These are phyloP conservation scores for Echinarachnius parma DNA, from an alignment of 53 echinoderm and acorn worm species.

Conservation along the genomic window DNA sequence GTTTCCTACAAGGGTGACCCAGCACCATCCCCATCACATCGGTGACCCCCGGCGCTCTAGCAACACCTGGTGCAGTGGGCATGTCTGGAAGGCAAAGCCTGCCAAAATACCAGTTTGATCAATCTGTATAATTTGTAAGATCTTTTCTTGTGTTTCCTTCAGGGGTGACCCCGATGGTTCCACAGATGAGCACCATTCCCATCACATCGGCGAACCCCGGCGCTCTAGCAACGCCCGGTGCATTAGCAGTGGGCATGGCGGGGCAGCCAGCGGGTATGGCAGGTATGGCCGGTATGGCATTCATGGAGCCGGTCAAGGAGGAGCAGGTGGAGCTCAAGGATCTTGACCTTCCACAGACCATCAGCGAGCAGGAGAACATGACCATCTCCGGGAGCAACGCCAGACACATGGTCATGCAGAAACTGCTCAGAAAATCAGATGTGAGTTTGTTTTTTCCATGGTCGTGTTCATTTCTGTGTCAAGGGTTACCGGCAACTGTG, in stretches of 20 bases:
- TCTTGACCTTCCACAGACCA: conserved; percentile 79
- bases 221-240: background rate
- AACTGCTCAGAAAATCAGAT: conserved; percentile 81
- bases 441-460: conserved; percentile 39
- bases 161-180: conserved; percentile 94
- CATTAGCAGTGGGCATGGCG: conserved; percentile 2
- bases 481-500: too few relatives aligned
- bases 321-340: conserved; percentile 51
- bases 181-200: conserved; percentile 74
- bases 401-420: conserved; percentile 99
- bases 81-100: too few relatives aligned
- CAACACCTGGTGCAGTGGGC: too few relatives aligned
- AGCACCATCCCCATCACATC: too few relatives aligned
- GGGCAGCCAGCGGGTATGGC: conserved; percentile 2
- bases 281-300: conserved; percentile 20
- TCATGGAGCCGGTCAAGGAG: conserved; percentile 26
- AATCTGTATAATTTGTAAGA: background rate
- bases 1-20: too few relatives aligned
- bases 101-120: background rate
- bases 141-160: background rate
- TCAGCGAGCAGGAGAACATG: conserved; percentile 99
- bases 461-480: background rate
- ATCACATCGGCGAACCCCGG: conserved; percentile 50
- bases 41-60: too few relatives aligned
- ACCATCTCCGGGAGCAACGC: conserved; percentile 97